phyloP scores from a whole-genome alignment of 92 coral and sea anemone species.

The Epizoanthus ramosus region DNA sequence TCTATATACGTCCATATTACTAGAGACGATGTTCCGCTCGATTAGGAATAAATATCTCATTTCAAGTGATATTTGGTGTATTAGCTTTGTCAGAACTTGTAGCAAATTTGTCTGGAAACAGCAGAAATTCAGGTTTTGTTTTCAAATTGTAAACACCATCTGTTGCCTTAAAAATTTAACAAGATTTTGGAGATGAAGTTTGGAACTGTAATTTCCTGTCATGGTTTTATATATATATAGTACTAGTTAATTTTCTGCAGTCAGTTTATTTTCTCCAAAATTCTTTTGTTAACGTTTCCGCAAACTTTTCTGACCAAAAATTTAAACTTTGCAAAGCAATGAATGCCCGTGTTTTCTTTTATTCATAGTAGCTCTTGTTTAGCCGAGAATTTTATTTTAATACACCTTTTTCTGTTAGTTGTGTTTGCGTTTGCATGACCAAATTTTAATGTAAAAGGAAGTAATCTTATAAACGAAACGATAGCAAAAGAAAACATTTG shows the following conservation, averaged over 20 bases:
- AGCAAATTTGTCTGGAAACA: not conserved
- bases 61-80: slow-evolving; percentile 1
- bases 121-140: slow-evolving; percentile 2
- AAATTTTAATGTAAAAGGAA: not conserved
- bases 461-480: slow-evolving; percentile 17
- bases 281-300: slow-evolving; percentile 4
- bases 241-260: not conserved
- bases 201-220: slow-evolving; percentile 11
- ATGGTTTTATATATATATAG: not conserved
- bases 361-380: not conserved
- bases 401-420: slow-evolving; percentile 1
- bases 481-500: slow-evolving; percentile 23
- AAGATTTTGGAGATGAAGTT: slow-evolving; percentile 11
- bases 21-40: not conserved
- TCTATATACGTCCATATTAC: not conserved
- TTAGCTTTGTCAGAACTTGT: not conserved
- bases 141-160: slow-evolving; percentile 24
- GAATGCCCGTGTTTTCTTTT: slow-evolving; percentile 19
- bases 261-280: not conserved
- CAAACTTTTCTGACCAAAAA: not conserved
- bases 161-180: slow-evolving; percentile 12
- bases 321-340: slow-evolving; percentile 7
- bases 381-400: slow-evolving; percentile 5
- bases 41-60: not conserved
- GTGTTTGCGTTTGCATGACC: slow-evolving; percentile 22